Evolutionary conservation across 2,797 vertebrate species (phyloP), one percentile per base, ranked within the genome.

Genomic region (Leptodactylus fallax): DNA sequence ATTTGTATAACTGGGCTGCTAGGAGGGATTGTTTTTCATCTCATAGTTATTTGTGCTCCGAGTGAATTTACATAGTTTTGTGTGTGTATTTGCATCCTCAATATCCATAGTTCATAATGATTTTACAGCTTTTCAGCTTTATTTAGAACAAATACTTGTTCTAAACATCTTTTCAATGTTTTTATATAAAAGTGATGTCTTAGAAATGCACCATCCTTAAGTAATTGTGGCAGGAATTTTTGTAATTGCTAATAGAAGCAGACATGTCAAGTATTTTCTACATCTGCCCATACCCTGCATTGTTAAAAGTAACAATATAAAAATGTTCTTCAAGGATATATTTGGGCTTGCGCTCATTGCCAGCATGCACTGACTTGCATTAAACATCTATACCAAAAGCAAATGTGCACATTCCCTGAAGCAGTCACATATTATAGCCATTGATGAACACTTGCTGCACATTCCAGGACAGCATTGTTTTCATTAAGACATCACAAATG

Each of bases 1-100:
- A 89, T 89, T 86, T 89, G 88, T 89, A 86, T 87, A 89, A 86
- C 85, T 83, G 88, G 63, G 51, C 65, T 86, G 53, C 74, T 80
- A 53, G 45, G 3, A 79, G 23, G 67, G 79, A 83, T 89, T 79
- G 55, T 23, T 71, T 86, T 86, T 53, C 85, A 63, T 87, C 23
- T 69, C 23, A 25, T 63, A 60, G 17, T 86, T 67, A 27, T 51
- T 36, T 63, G 51, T 51, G 21, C 25, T 86, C 10, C 12, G 12
- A 47, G n/a, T 61, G 55, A 61, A 12, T 89, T 89, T 89, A 80
- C 88, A 83, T 89, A 83, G 80, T 53, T 89, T 89, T 87, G 74
- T 19, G 58, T 88, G 25, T 21, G 45, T 47, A 83, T 89, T 89
- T 89, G 80, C 88, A 89, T 89, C 61, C 72, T 47, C 78, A 71